Conservation (phyloP, 2,888 invertebrate genomes). For the Agrotis segetum region DNA sequence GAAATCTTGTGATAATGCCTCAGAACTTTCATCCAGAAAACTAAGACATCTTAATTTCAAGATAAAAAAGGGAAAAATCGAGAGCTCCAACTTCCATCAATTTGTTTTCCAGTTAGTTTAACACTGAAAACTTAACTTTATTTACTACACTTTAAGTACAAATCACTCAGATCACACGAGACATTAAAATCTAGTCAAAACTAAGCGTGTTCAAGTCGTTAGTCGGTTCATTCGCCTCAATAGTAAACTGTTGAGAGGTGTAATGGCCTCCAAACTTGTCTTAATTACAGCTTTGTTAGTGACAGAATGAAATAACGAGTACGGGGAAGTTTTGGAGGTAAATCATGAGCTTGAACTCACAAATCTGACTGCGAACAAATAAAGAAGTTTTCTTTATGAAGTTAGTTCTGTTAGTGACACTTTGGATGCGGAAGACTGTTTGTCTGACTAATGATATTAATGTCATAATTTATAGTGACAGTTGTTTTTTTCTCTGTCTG, state of each 20-base stretch:
- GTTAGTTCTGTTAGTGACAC: conserved; percentile 18
- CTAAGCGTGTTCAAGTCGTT: conserved; percentile 6
- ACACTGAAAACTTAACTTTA: not conserved
- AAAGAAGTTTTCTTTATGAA: conserved; percentile 19
- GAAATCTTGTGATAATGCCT: not conserved
- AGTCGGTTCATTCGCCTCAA: conserved; percentile 52
- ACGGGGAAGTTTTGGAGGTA: conserved; percentile 46
- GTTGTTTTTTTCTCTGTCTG: no score
- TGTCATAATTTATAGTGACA: not conserved
- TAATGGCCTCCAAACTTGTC: conserved; percentile 43
- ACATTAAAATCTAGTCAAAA: conserved; percentile 12
- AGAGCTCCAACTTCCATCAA: not conserved
- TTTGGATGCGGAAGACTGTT: conserved; percentile 4
- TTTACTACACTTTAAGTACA: not conserved
- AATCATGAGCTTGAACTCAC: conserved; percentile 37
- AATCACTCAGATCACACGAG: conserved; percentile 6
- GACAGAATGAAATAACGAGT: conserved; percentile 58
- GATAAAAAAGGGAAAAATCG: not conserved
- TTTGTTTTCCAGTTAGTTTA: conserved; percentile 11
- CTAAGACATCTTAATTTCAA: not conserved
- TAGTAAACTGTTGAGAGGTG: conserved; percentile 41
- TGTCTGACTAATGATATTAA: conserved; percentile 1
- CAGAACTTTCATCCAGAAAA: not conserved
- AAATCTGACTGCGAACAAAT: conserved; percentile 28
- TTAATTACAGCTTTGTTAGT: conserved; percentile 58